Base-by-base conservation (phyloP, 2,797 vertebrate species). In the Coluber constrictor region DNA sequence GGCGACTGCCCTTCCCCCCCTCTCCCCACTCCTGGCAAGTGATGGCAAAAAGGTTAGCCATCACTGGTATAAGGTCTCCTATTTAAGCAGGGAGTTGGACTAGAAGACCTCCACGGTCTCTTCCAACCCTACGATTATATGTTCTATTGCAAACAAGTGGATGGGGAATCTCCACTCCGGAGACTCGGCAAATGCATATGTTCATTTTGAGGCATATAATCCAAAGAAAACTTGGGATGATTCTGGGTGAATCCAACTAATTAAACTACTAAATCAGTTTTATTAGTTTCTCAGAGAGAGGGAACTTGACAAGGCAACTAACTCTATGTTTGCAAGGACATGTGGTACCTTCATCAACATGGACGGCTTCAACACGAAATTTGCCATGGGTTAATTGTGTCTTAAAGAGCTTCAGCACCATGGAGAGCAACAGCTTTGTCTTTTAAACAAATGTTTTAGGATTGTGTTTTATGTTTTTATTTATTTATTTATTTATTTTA, bases 391-490 rank as follows among this genome's bases (percentile, higher is more conserved):
- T 32, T 70, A 70, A 70, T 16, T 66, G 61, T n/a, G 61, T n/a
- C 11, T 29, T 66, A n/a, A 15, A 29, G 13, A 32, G n/a, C 63
- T 70, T 70, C n/a, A 32, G 63, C 29, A 70, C n/a, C 63, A 16
- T 1, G 63, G 63, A 70, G 29, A 70, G 63, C 13, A 66, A n/a
- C 61, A 54, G 54, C 43, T 90, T 89, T 12, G 3, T 51, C 54
- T 93, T 92, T 89, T 63, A 86, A n/a, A 63, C 11, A 86, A 95
- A 89, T 54, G 66, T 93, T 92, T 93, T 23, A 61, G 25, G 11
- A 10, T 54, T 54, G 51, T 54, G 9, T 11, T 63, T 29, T 4
- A 10, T 11, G 61, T 12, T 63, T 63, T 63, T 1, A n/a, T 63
- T 63, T 63, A 3, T 29, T 63, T 63, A 54, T 54, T 54, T 54